These are phyloP conservation scores for Parelbella ahira DNA, from an alignment of 2,888 invertebrate species.

Conservation along the genomic window DNA sequence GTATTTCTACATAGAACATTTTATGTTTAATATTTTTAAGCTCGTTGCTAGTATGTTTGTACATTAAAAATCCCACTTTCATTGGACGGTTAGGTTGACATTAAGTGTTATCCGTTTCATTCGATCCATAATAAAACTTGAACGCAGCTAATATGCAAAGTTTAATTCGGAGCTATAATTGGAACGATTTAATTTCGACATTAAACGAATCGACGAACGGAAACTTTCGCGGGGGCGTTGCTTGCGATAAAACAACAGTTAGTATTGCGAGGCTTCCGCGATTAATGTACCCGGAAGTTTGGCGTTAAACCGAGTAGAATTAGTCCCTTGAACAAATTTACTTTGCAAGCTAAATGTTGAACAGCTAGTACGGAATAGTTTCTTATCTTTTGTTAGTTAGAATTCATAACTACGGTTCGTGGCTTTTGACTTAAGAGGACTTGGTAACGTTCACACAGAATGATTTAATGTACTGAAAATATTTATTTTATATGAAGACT, in stretches of 20 bases:
- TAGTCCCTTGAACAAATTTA: conserved; percentile 15
- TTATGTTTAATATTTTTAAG: not conserved
- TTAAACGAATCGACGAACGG: conserved; percentile 31
- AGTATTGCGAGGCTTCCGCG: conserved; percentile 18
- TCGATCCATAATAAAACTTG: conserved; percentile 14
- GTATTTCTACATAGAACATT: no score
- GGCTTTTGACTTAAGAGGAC: no score
- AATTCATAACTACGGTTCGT: conserved; percentile 12
- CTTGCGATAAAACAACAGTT: conserved; percentile 24
- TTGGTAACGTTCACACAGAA: no score
- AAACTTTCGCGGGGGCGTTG: conserved; percentile 11
- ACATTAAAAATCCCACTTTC: no score
- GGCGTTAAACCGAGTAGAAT: conserved; percentile 21
- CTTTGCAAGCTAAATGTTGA: conserved; percentile 11
- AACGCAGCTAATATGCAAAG: conserved; percentile 34
- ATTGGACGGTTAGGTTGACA: no score
- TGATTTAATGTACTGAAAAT: no score
- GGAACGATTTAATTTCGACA: conserved; percentile 34
- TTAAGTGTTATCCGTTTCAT: not conserved
- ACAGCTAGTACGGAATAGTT: conserved; percentile 15
- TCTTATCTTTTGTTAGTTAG: conserved; percentile 12
- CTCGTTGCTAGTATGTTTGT: no score
- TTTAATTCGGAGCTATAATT: conserved; percentile 32
- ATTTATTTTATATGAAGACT: no score
- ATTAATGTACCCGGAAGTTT: conserved; percentile 23